These are phyloP conservation scores for Atherinomorus stipes DNA, from an alignment of 2,113 vertebrate species.

Conservation along the genomic window DNA sequence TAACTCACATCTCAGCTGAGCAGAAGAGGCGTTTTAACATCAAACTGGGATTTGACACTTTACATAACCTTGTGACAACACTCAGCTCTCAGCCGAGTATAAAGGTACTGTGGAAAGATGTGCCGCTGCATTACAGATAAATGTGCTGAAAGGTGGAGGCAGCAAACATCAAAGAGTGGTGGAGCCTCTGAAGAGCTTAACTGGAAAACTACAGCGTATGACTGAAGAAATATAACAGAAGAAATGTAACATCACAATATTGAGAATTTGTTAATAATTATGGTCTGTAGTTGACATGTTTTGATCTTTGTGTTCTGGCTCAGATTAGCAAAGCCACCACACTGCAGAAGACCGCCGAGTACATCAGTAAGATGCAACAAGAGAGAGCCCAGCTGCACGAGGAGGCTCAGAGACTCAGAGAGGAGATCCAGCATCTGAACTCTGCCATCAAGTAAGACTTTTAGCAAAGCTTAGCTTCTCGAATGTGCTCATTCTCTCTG, in stretches of 20 bases:
- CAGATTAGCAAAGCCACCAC: slow-evolving; percentile 98
- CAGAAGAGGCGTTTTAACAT: slow-evolving; percentile 99
- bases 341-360: slow-evolving; percentile 95
- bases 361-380: slow-evolving; percentile 96
- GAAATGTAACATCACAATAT: not conserved
- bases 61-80: slow-evolving; percentile 92
- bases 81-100: slow-evolving; percentile 92
- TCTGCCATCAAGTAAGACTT: slow-evolving; percentile 90
- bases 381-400: slow-evolving; percentile 92
- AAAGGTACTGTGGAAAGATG: slow-evolving; percentile 82
- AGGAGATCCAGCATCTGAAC: slow-evolving; percentile 93
- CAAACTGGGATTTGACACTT: slow-evolving; percentile 95
- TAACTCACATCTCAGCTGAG: slow-evolving; percentile 96
- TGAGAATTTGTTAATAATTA: not conserved
- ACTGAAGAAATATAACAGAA: not conserved
- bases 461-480: not conserved
- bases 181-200: not conserved
- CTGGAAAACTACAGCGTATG: not conserved
- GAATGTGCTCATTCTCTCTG: not conserved
- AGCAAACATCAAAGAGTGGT: not conserved
- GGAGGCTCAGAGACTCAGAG: slow-evolving; percentile 89
- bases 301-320: slow-evolving; percentile 12
- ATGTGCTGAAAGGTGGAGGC: slow-evolving; percentile 25
- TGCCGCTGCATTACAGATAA: slow-evolving; percentile 11
- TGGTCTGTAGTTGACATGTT: not conserved